Base-by-base conservation (phyloP, 2,797 vertebrate species). In the Atherinosoma microstoma region DNA sequence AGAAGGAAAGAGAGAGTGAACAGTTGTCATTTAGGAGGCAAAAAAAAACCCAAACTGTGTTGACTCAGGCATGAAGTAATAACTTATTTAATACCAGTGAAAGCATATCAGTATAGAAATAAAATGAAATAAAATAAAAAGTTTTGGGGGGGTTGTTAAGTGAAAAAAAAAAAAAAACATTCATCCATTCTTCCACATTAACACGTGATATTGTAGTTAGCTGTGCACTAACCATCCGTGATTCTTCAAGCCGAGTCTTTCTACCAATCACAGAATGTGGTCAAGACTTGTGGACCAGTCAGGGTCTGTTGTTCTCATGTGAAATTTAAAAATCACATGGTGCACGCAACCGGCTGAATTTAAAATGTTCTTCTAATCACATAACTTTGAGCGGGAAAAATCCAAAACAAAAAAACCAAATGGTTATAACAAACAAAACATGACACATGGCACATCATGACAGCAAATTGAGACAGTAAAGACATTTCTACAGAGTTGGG, bases 61-160 rank as follows among this genome's bases (percentile, higher is more conserved):
- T 85, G 67, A 81, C 70, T 83, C 72, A 67, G 67, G 76, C 69
- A 69, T 3, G 9, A 57, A 42, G 59, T 15, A 8, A 78, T 80
- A 34, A 79, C 47, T 80, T 78, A 64, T 78, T 78, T 54, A 79
- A 30, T 68, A 73, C 51, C 35, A 51, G 32, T 29, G 36, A 67
- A 67, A 66, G 24, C 32, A 4, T 32, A 4, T 32, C 2, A 32
- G 32, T 32, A 4, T 32, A 67, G 45, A 57, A 30, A 61, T 58
- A 76, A 40, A 40, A 15, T 15, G 5, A 3, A 40, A 36, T 27
- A 27, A 27, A 27, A 27, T 27, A 27, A 27, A 27, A 27, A 2
- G 24, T 27, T 27, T 27, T 27, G 1, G 24, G 32, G 32, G 32
- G 32, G 32, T 32, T 27, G 24, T 32, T 32, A 32, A 32, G 32